A percentile compares a stretch with the other conserved stretches of the same genome.
Evolutionary conservation across 1,140 invertebrate genomes (phyloP).

Genomic region (Nixonia krombeini): DNA sequence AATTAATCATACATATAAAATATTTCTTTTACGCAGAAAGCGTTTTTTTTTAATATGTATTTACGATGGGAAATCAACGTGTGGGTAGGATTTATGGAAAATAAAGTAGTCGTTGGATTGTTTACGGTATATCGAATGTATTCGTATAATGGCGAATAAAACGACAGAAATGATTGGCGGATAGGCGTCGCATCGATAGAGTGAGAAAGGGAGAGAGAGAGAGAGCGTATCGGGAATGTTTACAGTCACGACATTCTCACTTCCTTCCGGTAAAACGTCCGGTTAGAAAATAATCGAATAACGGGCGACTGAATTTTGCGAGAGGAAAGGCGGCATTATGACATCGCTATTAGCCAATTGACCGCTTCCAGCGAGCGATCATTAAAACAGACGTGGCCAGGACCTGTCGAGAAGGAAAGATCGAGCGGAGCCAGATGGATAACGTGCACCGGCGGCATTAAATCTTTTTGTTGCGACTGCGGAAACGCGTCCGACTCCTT

Average conservation of each 20-base stretch:
- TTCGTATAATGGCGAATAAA: no score
- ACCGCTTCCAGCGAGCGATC: background rate
- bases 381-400: background rate
- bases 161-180: no score
- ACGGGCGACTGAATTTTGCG: background rate
- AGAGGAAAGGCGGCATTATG: background rate
- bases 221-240: no score
- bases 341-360: background rate
- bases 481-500: conserved; percentile 8
- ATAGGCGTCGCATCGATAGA: no score
- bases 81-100: no score
- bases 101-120: no score
- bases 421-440: conserved; percentile 24
- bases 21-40: no score
- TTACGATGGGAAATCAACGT: no score
- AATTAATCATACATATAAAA: no score
- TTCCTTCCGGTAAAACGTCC: background rate
- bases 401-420: conserved; percentile 2
- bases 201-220: no score
- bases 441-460: conserved; percentile 11
- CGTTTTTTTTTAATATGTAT: no score
- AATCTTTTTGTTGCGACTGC: conserved; percentile 6
- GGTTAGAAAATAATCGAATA: background rate
- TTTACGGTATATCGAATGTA: no score
- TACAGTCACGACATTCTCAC: background rate